A percentile compares a stretch with the other conserved stretches of the same genome.
These are phyloP conservation scores for Coenonympha glycerion DNA, from an alignment of 2,888 invertebrate species.

Conservation along the genomic window DNA sequence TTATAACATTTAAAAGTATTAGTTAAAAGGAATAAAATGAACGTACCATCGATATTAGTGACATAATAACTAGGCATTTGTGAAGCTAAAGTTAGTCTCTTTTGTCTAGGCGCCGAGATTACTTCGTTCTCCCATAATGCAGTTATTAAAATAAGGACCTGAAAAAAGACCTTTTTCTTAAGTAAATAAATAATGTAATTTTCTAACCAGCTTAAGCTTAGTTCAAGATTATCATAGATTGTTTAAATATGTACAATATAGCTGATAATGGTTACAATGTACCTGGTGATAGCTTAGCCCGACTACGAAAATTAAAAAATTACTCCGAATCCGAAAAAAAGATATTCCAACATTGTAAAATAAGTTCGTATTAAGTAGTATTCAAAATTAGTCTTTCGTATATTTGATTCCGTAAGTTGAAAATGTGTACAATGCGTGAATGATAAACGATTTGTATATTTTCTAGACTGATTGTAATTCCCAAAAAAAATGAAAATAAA, in stretches of 20 bases:
- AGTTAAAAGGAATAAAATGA: background rate
- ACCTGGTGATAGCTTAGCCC: too few relatives aligned
- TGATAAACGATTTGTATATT: background rate
- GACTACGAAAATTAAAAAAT: too few relatives aligned
- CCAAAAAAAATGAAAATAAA: too few relatives aligned
- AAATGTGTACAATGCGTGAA: background rate
- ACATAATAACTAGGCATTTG: constrained; percentile 45
- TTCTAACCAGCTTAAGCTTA: background rate
- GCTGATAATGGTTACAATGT: too few relatives aligned
- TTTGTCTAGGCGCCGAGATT: constrained; percentile 41
- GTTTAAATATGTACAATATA: too few relatives aligned
- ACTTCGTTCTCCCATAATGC: constrained; percentile 28
- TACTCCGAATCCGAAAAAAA: too few relatives aligned
- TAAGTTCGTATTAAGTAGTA: constrained; percentile 2
- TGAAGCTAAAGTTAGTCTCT: constrained; percentile 53
- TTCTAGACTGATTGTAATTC: background rate
- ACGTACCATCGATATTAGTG: constrained; percentile 52
- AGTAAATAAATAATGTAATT: too few relatives aligned
- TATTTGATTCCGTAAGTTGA: background rate
- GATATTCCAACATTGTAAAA: too few relatives aligned
- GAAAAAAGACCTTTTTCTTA: too few relatives aligned
- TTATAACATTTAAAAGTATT: background rate
- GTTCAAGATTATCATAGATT: too few relatives aligned
- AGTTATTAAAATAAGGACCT: constrained; percentile 36
- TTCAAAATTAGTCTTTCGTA: background rate